Conservation (phyloP, 2,888 invertebrate species). For the Bhutanitis thaidina region DNA sequence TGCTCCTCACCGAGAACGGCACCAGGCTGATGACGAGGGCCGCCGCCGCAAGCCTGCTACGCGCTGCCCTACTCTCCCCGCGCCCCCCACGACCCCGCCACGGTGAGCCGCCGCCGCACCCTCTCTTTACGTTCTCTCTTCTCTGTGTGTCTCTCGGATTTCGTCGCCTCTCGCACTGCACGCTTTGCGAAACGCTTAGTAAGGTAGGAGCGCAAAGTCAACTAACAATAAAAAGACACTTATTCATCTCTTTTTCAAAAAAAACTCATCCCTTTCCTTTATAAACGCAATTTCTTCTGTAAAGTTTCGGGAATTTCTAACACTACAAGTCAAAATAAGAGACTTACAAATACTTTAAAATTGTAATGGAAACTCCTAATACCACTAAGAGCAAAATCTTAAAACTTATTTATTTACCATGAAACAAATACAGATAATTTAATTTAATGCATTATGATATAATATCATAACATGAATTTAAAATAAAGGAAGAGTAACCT, state of each 20-base stretch:
- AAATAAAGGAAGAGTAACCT: not conserved
- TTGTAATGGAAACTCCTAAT: too few relatives aligned
- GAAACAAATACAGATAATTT: too few relatives aligned
- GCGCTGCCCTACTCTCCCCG: conserved; percentile 77
- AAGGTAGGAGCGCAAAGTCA: conserved; percentile 68
- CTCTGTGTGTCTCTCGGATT: conserved; percentile 71
- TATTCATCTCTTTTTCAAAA: not conserved
- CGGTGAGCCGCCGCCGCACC: conserved; percentile 76
- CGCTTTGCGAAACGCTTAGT: conserved; percentile 70
- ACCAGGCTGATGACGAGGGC: conserved; percentile 79
- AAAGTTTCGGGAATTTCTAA: too few relatives aligned
- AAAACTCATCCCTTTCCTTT: too few relatives aligned
- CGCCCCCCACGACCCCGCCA: conserved; percentile 74
- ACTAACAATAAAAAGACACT: not conserved
- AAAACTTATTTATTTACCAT: too few relatives aligned
- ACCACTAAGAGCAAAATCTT: too few relatives aligned
- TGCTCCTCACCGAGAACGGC: conserved; percentile 83
- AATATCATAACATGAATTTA: too few relatives aligned
- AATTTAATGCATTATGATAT: too few relatives aligned
- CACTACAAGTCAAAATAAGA: too few relatives aligned
- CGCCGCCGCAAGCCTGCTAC: conserved; percentile 75
- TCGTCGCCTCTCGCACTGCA: conserved; percentile 76
- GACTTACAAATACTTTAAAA: too few relatives aligned
- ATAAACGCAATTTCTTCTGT: too few relatives aligned
- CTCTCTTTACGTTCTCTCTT: conserved; percentile 57